Conservation (phyloP, 2,888 invertebrate species). For the Heliconius cydno region DNA sequence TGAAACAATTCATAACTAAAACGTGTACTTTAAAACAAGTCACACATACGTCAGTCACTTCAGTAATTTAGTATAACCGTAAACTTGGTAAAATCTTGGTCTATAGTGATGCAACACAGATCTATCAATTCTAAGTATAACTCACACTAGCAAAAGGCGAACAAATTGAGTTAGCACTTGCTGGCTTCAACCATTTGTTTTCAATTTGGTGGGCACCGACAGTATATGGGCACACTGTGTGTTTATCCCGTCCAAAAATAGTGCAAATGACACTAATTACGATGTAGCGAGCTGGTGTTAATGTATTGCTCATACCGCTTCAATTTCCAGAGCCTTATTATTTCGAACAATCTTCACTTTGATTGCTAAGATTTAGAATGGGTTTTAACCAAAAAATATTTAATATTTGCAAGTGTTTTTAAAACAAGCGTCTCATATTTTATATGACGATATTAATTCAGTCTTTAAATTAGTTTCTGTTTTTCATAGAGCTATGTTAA, state of each 20-base stretch:
- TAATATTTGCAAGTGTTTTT: background rate
- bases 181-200: constrained; percentile 73
- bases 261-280: constrained; percentile 83
- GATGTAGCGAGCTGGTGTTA: constrained; percentile 71
- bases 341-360: constrained; percentile 8
- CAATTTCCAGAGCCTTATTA: constrained; percentile 59
- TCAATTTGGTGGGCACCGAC: constrained; percentile 78
- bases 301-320: constrained; percentile 72
- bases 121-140: constrained; percentile 59
- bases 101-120: constrained; percentile 59
- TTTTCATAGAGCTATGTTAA: constrained; percentile 15
- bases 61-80: constrained; percentile 45
- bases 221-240: constrained; percentile 66
- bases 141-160: constrained; percentile 81
- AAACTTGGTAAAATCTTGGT: constrained; percentile 45
- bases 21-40: background rate
- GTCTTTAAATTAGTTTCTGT: background rate
- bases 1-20: background rate
- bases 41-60: constrained; percentile 5
- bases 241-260: constrained; percentile 81
- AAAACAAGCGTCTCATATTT: background rate
- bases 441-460: background rate
- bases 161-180: constrained; percentile 81
- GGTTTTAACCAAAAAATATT: background rate
- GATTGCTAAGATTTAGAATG: background rate